A percentile compares a stretch with the other conserved stretches of the same genome.
Conservation (phyloP, 2,113 vertebrate species). For the Etheostoma cragini region DNA sequence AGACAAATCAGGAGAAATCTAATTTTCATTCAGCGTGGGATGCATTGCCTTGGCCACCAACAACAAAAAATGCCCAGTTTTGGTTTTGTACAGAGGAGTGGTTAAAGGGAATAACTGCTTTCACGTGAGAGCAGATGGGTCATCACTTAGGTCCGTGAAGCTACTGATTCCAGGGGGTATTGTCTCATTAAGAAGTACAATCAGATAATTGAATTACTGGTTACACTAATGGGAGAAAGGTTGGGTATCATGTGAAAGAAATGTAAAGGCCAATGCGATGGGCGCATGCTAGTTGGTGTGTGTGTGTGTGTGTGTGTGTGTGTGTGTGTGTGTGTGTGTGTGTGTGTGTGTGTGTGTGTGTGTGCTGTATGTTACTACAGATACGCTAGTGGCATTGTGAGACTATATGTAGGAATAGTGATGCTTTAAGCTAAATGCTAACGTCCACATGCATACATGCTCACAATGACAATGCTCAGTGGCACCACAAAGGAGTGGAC, state of each 20-base stretch:
- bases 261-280: conserved; percentile 7
- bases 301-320: background rate
- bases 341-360: background rate
- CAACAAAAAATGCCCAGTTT: conserved; percentile 19
- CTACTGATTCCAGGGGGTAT: conserved; percentile 6
- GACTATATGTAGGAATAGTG: background rate
- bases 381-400: background rate
- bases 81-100: background rate
- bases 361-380: background rate
- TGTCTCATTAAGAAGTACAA: conserved; percentile 34
- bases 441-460: background rate
- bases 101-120: conserved; percentile 49
- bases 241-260: conserved; percentile 58
- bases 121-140: conserved; percentile 60
- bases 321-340: background rate
- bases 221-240: conserved; percentile 49
- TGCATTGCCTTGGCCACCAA: conserved; percentile 56
- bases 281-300: background rate
- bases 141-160: background rate
- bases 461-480: background rate
- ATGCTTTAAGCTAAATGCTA: background rate
- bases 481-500: too few species aligned
- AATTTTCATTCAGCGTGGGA: conserved; percentile 58
- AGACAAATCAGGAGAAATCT: conserved; percentile 67
- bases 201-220: conserved; percentile 63